Evolutionary conservation across 2,888 invertebrate species (phyloP).

Genomic region (Nipponacmea schrenckii): DNA sequence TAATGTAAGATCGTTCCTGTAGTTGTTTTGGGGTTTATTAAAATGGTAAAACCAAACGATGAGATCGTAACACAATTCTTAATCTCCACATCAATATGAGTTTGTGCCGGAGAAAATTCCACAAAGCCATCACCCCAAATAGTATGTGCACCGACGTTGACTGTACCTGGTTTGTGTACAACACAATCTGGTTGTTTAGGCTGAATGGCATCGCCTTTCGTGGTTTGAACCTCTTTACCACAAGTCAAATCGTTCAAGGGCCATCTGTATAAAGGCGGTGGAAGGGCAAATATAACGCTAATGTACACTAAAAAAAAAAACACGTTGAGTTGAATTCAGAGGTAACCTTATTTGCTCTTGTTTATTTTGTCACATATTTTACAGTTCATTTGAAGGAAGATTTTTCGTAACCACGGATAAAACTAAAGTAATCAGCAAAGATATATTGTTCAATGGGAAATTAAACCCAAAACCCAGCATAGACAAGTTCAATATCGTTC

Average conservation of each 20-base stretch:
- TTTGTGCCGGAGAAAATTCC: background rate
- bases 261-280: background rate
- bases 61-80: background rate
- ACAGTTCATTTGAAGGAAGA: too few species aligned
- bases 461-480: too few species aligned
- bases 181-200: background rate
- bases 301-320: background rate
- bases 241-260: background rate
- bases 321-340: too few species aligned
- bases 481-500: too few species aligned
- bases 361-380: too few species aligned
- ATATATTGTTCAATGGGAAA: too few species aligned
- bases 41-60: background rate
- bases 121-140: background rate
- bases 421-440: too few species aligned
- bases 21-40: background rate
- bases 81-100: background rate
- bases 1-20: background rate
- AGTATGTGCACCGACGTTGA: background rate
- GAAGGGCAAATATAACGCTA: background rate
- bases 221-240: background rate
- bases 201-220: background rate
- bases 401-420: too few species aligned
- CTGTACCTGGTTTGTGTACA: background rate
- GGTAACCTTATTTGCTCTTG: too few species aligned